Percentiles rank a stretch among this genome's conserved stretches.
Evolutionary conservation across 2,113 vertebrate genomes (phyloP).

Genomic region (Atractosteus spatula): DNA sequence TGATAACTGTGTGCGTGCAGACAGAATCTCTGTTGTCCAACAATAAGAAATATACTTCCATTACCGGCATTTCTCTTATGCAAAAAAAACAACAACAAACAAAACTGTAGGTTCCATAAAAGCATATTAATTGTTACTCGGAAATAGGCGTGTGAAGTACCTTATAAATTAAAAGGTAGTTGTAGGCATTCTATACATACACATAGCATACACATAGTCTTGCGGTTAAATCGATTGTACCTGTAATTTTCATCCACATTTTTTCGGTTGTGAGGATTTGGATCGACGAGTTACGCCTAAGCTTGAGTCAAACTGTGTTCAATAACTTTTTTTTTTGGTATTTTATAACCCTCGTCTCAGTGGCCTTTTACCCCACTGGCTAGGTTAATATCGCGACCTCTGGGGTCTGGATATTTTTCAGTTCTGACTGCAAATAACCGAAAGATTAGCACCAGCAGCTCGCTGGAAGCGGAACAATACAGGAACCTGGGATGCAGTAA

Average conservation of each 20-base stretch:
- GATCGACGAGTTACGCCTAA: slow-evolving; percentile 25
- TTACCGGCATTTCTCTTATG: too few species aligned
- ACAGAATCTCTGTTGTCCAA: slow-evolving; percentile 9
- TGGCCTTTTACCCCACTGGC: slow-evolving; percentile 24
- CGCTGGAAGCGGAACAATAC: slow-evolving; percentile 63
- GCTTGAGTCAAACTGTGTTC: slow-evolving; percentile 49
- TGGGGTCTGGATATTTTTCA: slow-evolving; percentile 49
- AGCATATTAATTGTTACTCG: too few species aligned
- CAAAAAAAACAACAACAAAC: too few species aligned
- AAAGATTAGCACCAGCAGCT: slow-evolving; percentile 67
- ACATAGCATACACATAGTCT: too few species aligned
- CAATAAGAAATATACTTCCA: too few species aligned
- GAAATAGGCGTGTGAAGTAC: too few species aligned
- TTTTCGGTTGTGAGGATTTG: slow-evolving; percentile 22
- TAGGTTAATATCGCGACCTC: slow-evolving; percentile 37
- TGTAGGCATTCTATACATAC: too few species aligned
- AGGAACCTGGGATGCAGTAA: slow-evolving; percentile 60
- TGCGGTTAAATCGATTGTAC: slow-evolving; percentile 1
- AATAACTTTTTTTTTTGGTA: slow-evolving; percentile 30
- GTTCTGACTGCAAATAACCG: slow-evolving; percentile 54
- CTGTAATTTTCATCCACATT: not conserved
- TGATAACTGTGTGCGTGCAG: slow-evolving; percentile 46
- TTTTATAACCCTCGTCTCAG: slow-evolving; percentile 23
- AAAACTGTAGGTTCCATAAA: too few species aligned
- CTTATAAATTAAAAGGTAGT: too few species aligned